Percentiles rank a stretch among this genome's conserved stretches.
Evolutionary conservation across 2,113 vertebrate species (phyloP).

Genomic region (Chelonoidis abingdonii): DNA sequence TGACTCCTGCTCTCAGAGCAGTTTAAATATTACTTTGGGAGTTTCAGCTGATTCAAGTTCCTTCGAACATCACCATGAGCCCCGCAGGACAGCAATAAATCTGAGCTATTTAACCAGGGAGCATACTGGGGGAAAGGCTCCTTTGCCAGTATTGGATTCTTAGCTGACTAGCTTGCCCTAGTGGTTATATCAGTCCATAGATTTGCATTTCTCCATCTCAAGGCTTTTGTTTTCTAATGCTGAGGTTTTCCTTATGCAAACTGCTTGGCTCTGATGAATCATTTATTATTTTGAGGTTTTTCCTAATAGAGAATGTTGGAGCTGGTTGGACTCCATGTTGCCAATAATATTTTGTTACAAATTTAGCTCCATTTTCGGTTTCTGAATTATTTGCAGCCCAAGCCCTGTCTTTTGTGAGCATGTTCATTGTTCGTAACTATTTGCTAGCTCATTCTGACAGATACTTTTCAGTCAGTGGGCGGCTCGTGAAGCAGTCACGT

Average conservation of each 20-base stretch:
- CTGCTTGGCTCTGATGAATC: background rate
- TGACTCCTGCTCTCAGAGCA: background rate
- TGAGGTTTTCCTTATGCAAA: constrained; percentile 66
- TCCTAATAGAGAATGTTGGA: background rate
- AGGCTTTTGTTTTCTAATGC: constrained; percentile 56
- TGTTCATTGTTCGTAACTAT: background rate
- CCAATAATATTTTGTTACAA: background rate
- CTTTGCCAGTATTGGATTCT: background rate
- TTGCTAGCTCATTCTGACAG: background rate
- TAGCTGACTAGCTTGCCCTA: background rate
- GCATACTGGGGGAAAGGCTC: no score
- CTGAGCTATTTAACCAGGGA: background rate
- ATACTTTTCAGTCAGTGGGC: background rate
- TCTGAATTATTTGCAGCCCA: background rate
- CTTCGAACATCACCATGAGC: background rate
- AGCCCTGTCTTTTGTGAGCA: background rate
- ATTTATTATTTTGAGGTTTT: constrained; percentile 32
- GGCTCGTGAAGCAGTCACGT: background rate
- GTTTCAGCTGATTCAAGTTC: background rate
- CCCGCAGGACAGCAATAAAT: background rate
- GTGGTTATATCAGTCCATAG: background rate
- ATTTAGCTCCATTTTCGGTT: background rate
- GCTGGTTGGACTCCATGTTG: background rate
- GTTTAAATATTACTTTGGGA: background rate
- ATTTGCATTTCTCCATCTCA: constrained; percentile 65